Base-by-base conservation (phyloP, 2,113 vertebrate genomes). In the Philantomba maxwellii region DNA sequence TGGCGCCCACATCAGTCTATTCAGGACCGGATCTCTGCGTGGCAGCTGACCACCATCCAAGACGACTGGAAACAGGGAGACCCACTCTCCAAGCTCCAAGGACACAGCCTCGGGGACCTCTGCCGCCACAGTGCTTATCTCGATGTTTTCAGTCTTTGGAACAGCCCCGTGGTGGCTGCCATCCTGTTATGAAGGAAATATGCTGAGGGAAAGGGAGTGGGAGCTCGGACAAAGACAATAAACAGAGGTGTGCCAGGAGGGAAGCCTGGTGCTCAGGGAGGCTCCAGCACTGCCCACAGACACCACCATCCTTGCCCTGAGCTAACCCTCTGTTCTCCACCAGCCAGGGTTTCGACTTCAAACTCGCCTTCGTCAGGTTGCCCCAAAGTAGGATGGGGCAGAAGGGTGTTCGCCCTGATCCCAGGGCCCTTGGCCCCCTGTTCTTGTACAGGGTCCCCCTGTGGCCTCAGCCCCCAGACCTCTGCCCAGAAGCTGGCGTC, bases 111-210 rank as follows among this genome's bases (percentile, higher is more conserved):
- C 51, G 4, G 43, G 62, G 81, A 16, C 9, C 9, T 55, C 90
- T 87, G 94, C 87, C 51, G 1, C 10, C 30, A 2, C 1, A 26
- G 25, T 4, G 57, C 82, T 97, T 87, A 96, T 94, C 91, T 97
- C 57, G 0, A 36, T 87, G 94, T 95, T 92, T 84, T 70, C 87
- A 47, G 87, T 14, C 13, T 39, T 14, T 80, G 90, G 45, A 45
- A 15, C 60, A 25, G 80, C 70, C 57, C 39, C 19, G 0, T 81
- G 5, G 13, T 12, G 77, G 6, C 93, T 58, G 86, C 92, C 97
- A 97, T 97, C 97, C 96, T 97, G 97, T 97, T 97, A 94, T 97
- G 96, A 95, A 98, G 97, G 96, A 97, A 97, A 55, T 36, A 3
- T 5, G 75, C 89, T 0, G 26, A 66, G 94, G 94, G 93, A 58